These are phyloP conservation scores for Hydra vulgaris DNA, from an alignment of 30 jellyfish, hydroid and myxozoan genomes.

Conservation along the genomic window DNA sequence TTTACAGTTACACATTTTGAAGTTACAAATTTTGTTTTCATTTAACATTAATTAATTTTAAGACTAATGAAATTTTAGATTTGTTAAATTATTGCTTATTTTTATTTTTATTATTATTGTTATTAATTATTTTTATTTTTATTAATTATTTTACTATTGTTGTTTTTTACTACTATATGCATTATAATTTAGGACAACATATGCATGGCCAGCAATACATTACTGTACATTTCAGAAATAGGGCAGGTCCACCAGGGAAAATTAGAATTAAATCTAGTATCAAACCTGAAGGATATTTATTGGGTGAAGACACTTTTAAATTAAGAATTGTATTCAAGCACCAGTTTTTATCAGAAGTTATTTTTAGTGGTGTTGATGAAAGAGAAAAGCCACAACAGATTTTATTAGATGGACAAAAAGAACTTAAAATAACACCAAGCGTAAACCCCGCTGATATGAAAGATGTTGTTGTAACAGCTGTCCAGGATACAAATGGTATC, in stretches of 20 bases:
- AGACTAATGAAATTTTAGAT: too few species aligned
- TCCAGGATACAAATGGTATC: background rate
- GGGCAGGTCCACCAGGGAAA: constrained; percentile 12
- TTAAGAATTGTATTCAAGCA: constrained; percentile 72
- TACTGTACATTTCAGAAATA: constrained; percentile 9
- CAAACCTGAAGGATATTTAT: constrained; percentile 57
- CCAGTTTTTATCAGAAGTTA: constrained; percentile 29
- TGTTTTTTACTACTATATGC: background rate
- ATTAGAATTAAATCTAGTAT: constrained; percentile 24
- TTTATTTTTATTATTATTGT: too few species aligned
- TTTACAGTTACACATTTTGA: too few species aligned
- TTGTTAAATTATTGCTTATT: too few species aligned
- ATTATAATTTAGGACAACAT: background rate
- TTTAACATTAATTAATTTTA: too few species aligned
- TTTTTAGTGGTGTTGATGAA: constrained; percentile 26
- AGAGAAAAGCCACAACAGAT: constrained; percentile 1
- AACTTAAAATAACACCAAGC: constrained; percentile 2
- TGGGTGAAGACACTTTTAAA: constrained; percentile 59
- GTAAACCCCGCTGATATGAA: constrained; percentile 12
- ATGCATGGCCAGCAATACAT: constrained; percentile 15
- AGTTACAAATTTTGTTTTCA: too few species aligned
- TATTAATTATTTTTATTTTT: too few species aligned
- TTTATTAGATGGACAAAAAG: constrained; percentile 16
- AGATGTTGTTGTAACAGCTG: constrained; percentile 24
- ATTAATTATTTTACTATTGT: too few species aligned